These are phyloP conservation scores for Drosophila mauritiana DNA, from an alignment of 1,140 invertebrate genomes.

Conservation along the genomic window DNA sequence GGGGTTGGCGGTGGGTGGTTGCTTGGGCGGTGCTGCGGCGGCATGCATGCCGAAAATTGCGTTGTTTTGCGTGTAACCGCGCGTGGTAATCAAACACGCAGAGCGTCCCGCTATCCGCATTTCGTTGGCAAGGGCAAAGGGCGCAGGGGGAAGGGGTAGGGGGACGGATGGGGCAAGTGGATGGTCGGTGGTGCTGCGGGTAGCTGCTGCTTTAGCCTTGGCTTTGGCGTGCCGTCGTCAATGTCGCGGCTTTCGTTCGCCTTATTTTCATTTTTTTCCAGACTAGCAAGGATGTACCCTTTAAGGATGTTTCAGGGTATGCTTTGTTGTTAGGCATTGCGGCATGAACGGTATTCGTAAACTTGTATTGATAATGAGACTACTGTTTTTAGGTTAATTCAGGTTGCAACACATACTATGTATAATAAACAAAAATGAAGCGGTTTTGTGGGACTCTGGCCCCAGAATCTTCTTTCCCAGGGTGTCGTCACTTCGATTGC, in stretches of 20 bases:
- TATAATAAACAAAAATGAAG: too few relatives aligned
- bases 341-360: too few relatives aligned
- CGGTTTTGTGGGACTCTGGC: too few relatives aligned
- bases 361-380: not conserved
- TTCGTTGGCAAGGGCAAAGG: slow-evolving; percentile 4
- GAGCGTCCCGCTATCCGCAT: slow-evolving; percentile 34
- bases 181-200: slow-evolving; percentile 2
- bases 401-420: too few relatives aligned
- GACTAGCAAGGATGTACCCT: slow-evolving; percentile 6
- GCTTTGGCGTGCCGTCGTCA: slow-evolving; percentile 56
- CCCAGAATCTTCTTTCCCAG: too few relatives aligned
- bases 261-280: slow-evolving; percentile 24
- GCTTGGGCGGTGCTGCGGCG: slow-evolving; percentile 35
- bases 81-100: slow-evolving; percentile 84
- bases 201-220: slow-evolving; percentile 20
- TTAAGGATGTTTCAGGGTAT: not conserved
- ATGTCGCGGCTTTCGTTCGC: slow-evolving; percentile 17
- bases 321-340: too few relatives aligned
- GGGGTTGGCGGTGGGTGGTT: slow-evolving; percentile 8
- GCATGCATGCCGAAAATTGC: slow-evolving; percentile 83
- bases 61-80: slow-evolving; percentile 84
- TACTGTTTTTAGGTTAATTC: not conserved
- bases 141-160: not conserved
- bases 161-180: not conserved
- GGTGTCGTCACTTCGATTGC: too few relatives aligned